Conservation (phyloP, 2,888 invertebrate species). For the Meandrusa payeni region DNA sequence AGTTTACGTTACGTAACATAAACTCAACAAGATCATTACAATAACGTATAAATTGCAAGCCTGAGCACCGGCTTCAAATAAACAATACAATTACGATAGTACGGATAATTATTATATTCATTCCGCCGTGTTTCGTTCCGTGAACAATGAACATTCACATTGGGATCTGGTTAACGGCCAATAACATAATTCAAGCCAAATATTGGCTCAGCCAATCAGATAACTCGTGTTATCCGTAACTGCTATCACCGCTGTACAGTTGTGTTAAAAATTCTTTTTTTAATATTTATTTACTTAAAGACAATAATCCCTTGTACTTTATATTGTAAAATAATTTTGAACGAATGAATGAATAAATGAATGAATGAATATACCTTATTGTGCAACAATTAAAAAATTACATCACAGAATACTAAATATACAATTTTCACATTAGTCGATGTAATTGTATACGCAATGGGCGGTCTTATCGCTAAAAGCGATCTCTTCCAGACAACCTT, state of each 20-base stretch:
- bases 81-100: slow-evolving; percentile 24
- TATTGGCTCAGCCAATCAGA: slow-evolving; percentile 49
- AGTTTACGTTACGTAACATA: neutral
- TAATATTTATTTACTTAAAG: neutral
- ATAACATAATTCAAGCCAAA: slow-evolving; percentile 55
- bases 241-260: slow-evolving; percentile 34
- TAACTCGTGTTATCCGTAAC: slow-evolving; percentile 38
- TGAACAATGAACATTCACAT: slow-evolving; percentile 29
- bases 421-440: no score
- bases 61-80: slow-evolving; percentile 8
- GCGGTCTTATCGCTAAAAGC: no score
- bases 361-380: no score
- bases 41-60: slow-evolving; percentile 4
- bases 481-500: no score
- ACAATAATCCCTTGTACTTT: no score
- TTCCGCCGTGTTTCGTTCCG: slow-evolving; percentile 20
- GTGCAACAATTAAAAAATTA: no score
- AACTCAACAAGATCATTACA: neutral
- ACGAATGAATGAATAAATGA: no score
- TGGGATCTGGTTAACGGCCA: slow-evolving; percentile 30
- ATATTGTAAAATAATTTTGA: no score
- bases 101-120: slow-evolving; percentile 34
- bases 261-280: slow-evolving; percentile 25
- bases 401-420: no score
- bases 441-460: no score